Conservation (phyloP, 2,888 invertebrate genomes). For the Nematopogon swammerdamellus region DNA sequence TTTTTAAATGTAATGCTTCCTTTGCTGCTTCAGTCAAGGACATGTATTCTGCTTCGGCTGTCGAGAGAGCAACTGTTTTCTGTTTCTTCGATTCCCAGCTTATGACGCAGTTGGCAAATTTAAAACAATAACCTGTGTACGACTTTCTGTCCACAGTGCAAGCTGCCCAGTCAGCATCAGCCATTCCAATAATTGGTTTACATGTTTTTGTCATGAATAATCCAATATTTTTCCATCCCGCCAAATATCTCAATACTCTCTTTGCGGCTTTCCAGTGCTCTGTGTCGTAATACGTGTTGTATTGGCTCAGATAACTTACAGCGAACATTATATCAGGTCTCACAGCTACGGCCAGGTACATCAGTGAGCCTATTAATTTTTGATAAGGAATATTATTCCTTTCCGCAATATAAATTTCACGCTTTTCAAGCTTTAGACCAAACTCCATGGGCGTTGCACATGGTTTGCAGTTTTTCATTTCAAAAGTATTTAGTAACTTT, state of each 20-base stretch:
- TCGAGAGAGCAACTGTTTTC: conserved; percentile 12
- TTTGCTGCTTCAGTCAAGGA: conserved; percentile 10
- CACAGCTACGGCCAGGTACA: neutral
- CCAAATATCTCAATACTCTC: neutral
- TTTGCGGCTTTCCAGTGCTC: conserved; percentile 3
- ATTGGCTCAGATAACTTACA: conserved; percentile 2
- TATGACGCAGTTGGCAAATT: conserved; percentile 6
- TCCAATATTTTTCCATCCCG: neutral
- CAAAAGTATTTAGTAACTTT: neutral
- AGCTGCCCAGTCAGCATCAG: neutral
- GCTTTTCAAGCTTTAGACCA: neutral
- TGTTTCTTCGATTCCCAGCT: conserved; percentile 14
- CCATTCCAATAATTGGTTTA: neutral
- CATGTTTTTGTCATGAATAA: neutral
- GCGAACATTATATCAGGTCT: conserved; percentile 2
- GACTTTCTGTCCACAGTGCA: neutral
- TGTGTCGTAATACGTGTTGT: neutral
- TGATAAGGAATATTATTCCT: neutral
- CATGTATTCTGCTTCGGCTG: conserved; percentile 14
- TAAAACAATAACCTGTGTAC: neutral
- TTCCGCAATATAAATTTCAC: neutral
- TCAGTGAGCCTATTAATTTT: conserved; percentile 1
- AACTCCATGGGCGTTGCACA: neutral
- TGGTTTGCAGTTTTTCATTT: neutral
- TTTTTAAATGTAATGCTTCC: conserved; percentile 10